phyloP scores from a whole-genome alignment of 2,888 invertebrate species.

The Dynastes tityus region DNA sequence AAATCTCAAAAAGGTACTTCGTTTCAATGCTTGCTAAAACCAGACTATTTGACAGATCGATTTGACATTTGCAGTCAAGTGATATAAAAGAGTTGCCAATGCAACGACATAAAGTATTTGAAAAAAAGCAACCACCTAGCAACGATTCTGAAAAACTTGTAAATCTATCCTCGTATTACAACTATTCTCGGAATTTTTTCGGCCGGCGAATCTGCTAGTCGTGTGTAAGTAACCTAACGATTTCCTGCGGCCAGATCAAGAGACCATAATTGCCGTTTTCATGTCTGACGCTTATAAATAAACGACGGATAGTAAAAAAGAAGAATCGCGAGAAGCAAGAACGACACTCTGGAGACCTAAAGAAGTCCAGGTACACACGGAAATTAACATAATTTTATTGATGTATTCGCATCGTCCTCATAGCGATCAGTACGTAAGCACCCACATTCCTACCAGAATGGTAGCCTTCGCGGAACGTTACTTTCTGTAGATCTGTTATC shows the following conservation, averaged over 20 bases:
- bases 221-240: background rate
- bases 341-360: slow-evolving; percentile 5
- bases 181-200: too few species aligned
- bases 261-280: slow-evolving; percentile 20
- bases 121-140: too few species aligned
- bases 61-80: too few species aligned
- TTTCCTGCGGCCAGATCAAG: slow-evolving; percentile 26
- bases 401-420: slow-evolving; percentile 3
- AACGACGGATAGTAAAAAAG: background rate
- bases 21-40: too few species aligned
- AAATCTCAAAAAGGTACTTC: too few species aligned
- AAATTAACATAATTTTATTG: slow-evolving; percentile 27
- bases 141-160: too few species aligned
- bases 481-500: background rate
- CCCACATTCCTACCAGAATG: background rate
- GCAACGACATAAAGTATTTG: too few species aligned
- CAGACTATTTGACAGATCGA: too few species aligned
- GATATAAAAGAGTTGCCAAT: too few species aligned
- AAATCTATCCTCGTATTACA: too few species aligned
- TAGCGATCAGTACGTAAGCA: slow-evolving; percentile 18
- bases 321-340: background rate
- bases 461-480: background rate
- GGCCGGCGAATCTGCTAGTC: too few species aligned
- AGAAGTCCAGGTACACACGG: slow-evolving; percentile 16
- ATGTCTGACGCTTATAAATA: slow-evolving; percentile 6